Base-by-base conservation (phyloP, 2,113 vertebrate genomes). In the Tauraco erythrolophus region DNA sequence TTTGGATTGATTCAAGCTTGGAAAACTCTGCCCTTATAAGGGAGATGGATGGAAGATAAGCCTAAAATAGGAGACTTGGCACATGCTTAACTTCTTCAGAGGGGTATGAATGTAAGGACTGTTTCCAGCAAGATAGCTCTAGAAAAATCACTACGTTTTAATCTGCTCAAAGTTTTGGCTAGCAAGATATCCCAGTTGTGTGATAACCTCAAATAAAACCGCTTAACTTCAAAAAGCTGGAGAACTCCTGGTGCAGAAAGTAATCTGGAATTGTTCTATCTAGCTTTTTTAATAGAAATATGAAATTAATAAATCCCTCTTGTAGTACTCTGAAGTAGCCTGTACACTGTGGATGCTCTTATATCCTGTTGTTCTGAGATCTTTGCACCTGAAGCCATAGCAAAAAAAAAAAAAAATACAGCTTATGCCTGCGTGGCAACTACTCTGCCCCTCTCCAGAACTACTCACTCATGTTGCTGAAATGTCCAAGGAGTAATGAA, bases 21-120 rank as follows among this genome's bases (percentile, higher is more conserved):
- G 64, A 87, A 94, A 78, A 84, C 60, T 94, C 96, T 87, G 61
- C 35, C 93, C 80, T 74, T 96, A 54, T 66, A 92, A 85, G 92
- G 88, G 78, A 88, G 74, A 27, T 86, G 56, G 62, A 61, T 94
- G 24, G 82, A 90, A 83, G 60, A 93, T 2, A 9, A 85, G 19
- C 41, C 70, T 97, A 88, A 92, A 96, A 90, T 85, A 77, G 84
- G 84, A 75, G 11, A 22, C 37, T 88, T 94, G 93, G 78, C 89
- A 82, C 35, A 69, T 76, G n/a, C 22, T 48, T 89, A 51, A 65
- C 25, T 19, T 94, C 87, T 91, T 82, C 22, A 56, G 37, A 89
- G 61, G 53, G 37, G 7, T 64, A 76, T 95, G 54, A 91, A 85
- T 89, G 27, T 88, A 64, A 84, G 51, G 66, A 78, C 65, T 83